A percentile compares a stretch with the other conserved stretches of the same genome.
These are phyloP conservation scores for Megastigmus dorsalis DNA, from an alignment of 2,888 invertebrate genomes.

Conservation along the genomic window DNA sequence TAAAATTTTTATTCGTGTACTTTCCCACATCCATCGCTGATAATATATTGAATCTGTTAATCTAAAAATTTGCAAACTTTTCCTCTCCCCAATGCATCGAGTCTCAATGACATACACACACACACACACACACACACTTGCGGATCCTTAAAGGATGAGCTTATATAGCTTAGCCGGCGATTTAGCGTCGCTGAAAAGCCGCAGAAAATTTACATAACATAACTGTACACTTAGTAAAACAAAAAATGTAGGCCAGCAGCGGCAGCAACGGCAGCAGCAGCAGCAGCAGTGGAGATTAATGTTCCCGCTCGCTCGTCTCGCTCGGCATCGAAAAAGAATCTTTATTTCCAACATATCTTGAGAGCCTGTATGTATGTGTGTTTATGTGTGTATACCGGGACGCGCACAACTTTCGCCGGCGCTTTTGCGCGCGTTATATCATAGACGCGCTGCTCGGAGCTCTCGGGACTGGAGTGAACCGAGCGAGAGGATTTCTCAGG, in stretches of 20 bases:
- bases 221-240: slow-evolving; percentile 40
- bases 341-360: background rate
- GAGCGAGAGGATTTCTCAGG: slow-evolving; percentile 60
- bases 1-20: no score
- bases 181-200: no score
- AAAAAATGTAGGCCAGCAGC: slow-evolving; percentile 46
- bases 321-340: slow-evolving; percentile 21
- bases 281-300: slow-evolving; percentile 19
- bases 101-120: no score
- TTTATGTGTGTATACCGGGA: no score
- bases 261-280: background rate
- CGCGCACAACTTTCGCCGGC: slow-evolving; percentile 48
- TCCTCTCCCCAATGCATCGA: no score
- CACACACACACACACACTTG: no score
- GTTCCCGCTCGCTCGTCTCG: background rate
- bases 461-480: background rate
- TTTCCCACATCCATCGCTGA: no score
- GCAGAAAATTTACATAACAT: slow-evolving; percentile 48
- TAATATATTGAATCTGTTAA: no score
- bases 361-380: no score
- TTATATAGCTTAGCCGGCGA: no score
- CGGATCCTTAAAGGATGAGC: no score
- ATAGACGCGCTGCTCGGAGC: slow-evolving; percentile 38
- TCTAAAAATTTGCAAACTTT: no score
- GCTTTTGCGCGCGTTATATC: slow-evolving; percentile 61